Evolutionary conservation across 1,140 invertebrate species (phyloP), one percentile per base, ranked within the genome.

Genomic region (Drosophila pallidifrons): DNA sequence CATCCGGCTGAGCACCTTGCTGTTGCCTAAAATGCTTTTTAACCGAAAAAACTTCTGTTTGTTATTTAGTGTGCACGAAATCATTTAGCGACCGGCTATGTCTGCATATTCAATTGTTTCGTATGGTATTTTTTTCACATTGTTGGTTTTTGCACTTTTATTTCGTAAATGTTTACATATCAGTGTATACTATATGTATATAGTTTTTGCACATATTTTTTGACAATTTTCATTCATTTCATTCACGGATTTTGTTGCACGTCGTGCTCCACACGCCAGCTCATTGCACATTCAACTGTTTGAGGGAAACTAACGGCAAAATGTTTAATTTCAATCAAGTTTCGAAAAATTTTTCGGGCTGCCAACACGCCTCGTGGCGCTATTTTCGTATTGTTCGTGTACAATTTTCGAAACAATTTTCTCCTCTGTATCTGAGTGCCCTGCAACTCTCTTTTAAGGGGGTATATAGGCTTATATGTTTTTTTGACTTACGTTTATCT

Each of bases 341-440:
- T 88, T 72, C 72, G 69, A 67, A 66, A 52, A 67, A 35, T 47
- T 75, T 69, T 68, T 77, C 70, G 70, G 70, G 11, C 58, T 52
- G 57, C 38, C 30, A 59, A 25, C 25, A 32, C 7, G 82, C 71
- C 82, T 79, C 71, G 75, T 67, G 77, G 77, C 79, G 70, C 83
- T 88, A 88, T 88, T 88, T 87, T 83, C 65, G 83, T 83, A 46
- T 71, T 65, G 68, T 61, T 74, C 45, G 69, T 52, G 73, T 73
- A 83, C 81, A 79, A 80, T 77, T 83, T 83, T 89, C 64, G 77
- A 89, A 83, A 87, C 78, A 58, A 67, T 80, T 83, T 83, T 80
- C 52, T 46, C 46, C 32, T 55, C 69, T 58, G 35, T 68, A 43
- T 60, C 49, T 59, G n/a, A 10, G 30, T 71, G 67, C 45, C 30